Conservation (phyloP, 53 echinoderm and acorn worm species). For the Antedon mediterranea region DNA sequence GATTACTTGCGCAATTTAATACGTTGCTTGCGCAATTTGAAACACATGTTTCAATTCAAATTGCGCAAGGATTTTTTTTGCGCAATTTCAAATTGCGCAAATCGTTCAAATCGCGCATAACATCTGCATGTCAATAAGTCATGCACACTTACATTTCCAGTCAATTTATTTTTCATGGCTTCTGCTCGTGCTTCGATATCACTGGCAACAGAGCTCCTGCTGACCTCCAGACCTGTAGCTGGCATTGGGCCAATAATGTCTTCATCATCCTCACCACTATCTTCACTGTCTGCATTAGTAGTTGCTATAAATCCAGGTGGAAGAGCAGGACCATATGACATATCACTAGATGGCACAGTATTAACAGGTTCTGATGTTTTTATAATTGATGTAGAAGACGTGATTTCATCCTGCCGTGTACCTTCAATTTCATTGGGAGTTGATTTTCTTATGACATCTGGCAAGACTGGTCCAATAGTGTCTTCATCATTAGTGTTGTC, state of each 20-base stretch:
- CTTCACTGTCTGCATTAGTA: background rate
- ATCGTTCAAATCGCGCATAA: too few species aligned
- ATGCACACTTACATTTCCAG: slow-evolving; percentile 30
- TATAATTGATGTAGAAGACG: background rate
- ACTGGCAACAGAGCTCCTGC: slow-evolving; percentile 25
- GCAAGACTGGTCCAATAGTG: background rate
- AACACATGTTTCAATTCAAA: too few species aligned
- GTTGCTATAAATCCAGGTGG: slow-evolving; percentile 15
- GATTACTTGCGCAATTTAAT: too few species aligned
- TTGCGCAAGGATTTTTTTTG: too few species aligned
- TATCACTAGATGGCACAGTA: background rate
- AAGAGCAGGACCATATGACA: slow-evolving; percentile 16
- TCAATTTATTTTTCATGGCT: slow-evolving; percentile 69
- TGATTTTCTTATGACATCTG: background rate
- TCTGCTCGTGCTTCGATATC: slow-evolving; percentile 65
- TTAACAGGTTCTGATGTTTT: background rate
- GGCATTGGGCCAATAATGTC: slow-evolving; percentile 70
- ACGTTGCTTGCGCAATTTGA: too few species aligned
- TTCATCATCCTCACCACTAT: slow-evolving; percentile 25
- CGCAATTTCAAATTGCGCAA: too few species aligned
- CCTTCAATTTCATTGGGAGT: background rate
- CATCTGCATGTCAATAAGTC: too few species aligned
- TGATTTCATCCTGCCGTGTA: background rate
- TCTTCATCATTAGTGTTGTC: background rate
- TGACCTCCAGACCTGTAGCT: slow-evolving; percentile 12